Conservation (phyloP, 2,888 invertebrate genomes). For the Galeopsomyia nigrocyanea region DNA sequence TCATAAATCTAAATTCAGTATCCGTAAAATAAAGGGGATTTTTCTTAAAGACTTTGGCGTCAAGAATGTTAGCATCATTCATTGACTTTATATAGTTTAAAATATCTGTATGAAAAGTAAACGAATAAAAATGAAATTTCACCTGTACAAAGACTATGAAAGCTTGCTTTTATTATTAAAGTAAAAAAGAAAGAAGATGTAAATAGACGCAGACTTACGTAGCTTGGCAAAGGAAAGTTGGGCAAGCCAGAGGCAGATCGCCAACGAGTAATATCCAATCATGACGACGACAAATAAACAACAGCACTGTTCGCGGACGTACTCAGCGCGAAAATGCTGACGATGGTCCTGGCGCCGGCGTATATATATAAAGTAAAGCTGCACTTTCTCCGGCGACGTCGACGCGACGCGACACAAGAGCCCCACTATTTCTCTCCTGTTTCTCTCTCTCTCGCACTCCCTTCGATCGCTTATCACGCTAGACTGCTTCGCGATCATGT, state of each 20-base stretch:
- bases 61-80: too few species aligned
- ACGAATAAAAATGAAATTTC: not conserved
- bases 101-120: too few species aligned
- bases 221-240: constrained; percentile 30
- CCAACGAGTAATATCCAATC: constrained; percentile 14
- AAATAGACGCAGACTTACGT: constrained; percentile 37
- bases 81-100: too few species aligned
- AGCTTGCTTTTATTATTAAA: not conserved
- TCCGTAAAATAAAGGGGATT: too few species aligned
- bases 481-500: constrained; percentile 59
- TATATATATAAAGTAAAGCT: constrained; percentile 65
- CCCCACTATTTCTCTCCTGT: constrained; percentile 54
- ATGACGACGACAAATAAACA: not conserved
- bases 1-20: too few species aligned
- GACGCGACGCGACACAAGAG: constrained; percentile 18
- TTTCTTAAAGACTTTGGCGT: too few species aligned
- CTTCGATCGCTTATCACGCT: constrained; percentile 60
- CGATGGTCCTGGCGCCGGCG: constrained; percentile 57
- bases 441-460: not conserved
- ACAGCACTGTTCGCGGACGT: too few species aligned
- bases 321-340: constrained; percentile 32
- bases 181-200: constrained; percentile 11
- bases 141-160: not conserved
- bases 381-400: constrained; percentile 63
- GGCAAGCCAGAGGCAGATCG: constrained; percentile 20